These are phyloP conservation scores for Labroides dimidiatus DNA, from an alignment of 2,797 vertebrate species.

Conservation along the genomic window DNA sequence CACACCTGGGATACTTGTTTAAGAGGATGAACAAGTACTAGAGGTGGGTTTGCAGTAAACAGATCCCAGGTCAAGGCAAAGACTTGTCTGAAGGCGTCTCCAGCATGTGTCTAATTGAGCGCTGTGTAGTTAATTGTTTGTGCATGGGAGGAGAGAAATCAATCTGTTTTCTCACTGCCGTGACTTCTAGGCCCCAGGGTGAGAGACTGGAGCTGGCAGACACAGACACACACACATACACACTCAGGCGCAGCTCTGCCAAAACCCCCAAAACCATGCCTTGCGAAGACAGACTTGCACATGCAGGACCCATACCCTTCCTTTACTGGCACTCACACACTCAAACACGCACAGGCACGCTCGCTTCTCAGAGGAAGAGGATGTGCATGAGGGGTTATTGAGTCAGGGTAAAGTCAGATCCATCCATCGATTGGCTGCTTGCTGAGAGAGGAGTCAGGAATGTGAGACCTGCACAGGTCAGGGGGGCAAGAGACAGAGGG, in stretches of 20 bases:
- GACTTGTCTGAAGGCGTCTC: slow-evolving; percentile 79
- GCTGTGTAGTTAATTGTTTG: slow-evolving; percentile 88
- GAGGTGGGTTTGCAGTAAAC: slow-evolving; percentile 51
- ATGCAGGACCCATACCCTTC: slow-evolving; percentile 47
- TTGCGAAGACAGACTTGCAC: slow-evolving; percentile 55
- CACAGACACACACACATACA: slow-evolving; percentile 43
- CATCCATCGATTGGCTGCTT: slow-evolving; percentile 79
- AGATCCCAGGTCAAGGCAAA: slow-evolving; percentile 77
- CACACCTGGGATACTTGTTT: slow-evolving; percentile 34
- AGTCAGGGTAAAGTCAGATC: slow-evolving; percentile 81
- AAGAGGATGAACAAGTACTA: slow-evolving; percentile 32
- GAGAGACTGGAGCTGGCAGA: slow-evolving; percentile 82
- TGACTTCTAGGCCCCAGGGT: slow-evolving; percentile 84
- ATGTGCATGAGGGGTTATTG: slow-evolving; percentile 77
- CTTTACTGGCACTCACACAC: slow-evolving; percentile 24
- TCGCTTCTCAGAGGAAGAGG: slow-evolving; percentile 61
- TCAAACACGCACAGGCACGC: slow-evolving; percentile 36
- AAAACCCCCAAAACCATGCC: slow-evolving; percentile 68
- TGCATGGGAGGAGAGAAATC: slow-evolving; percentile 86
- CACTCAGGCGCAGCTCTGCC: slow-evolving; percentile 55
- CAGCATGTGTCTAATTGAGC: slow-evolving; percentile 86
- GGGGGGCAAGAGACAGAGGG: slow-evolving; percentile 68
- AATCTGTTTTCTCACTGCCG: slow-evolving; percentile 86
- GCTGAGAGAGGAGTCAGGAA: slow-evolving; percentile 80
- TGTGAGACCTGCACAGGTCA: slow-evolving; percentile 78